Conservation (phyloP, 2,113 vertebrate genomes). For the Microtus oregoni region DNA sequence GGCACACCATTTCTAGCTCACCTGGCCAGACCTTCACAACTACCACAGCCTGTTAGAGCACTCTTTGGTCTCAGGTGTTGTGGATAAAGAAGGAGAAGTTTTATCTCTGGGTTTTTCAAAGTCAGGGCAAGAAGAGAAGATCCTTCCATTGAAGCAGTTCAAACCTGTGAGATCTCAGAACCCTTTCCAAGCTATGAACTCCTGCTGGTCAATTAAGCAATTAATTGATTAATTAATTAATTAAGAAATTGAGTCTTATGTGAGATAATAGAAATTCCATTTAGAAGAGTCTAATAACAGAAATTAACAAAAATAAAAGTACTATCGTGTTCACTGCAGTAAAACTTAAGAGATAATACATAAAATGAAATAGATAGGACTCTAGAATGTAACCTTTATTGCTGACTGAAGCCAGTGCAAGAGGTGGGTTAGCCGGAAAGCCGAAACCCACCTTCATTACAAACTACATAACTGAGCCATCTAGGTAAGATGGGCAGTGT, state of each 20-base stretch:
- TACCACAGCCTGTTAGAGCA: background rate
- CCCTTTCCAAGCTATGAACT: background rate
- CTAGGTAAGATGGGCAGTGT: background rate
- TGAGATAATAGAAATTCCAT: background rate
- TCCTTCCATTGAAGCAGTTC: background rate
- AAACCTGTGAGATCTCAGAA: constrained; percentile 25
- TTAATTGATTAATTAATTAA: background rate
- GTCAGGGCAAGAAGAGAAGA: constrained; percentile 6
- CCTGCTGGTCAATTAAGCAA: background rate
- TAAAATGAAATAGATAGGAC: constrained; percentile 8
- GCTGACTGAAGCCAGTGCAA: background rate
- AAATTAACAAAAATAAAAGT: constrained; percentile 48
- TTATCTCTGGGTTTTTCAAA: constrained; percentile 39
- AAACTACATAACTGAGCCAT: background rate
- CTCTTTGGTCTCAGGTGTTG: constrained; percentile 5
- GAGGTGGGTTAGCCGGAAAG: background rate
- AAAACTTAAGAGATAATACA: constrained; percentile 24
- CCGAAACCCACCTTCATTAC: background rate
- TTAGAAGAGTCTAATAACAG: constrained; percentile 5
- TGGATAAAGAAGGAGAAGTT: background rate
- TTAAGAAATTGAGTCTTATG: constrained; percentile 35
- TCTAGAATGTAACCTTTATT: background rate
- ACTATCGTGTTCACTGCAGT: background rate
- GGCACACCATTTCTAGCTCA: background rate
- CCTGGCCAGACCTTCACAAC: background rate